Base-by-base conservation (phyloP, 2,113 vertebrate genomes). In the Pangasianodon gigas region DNA sequence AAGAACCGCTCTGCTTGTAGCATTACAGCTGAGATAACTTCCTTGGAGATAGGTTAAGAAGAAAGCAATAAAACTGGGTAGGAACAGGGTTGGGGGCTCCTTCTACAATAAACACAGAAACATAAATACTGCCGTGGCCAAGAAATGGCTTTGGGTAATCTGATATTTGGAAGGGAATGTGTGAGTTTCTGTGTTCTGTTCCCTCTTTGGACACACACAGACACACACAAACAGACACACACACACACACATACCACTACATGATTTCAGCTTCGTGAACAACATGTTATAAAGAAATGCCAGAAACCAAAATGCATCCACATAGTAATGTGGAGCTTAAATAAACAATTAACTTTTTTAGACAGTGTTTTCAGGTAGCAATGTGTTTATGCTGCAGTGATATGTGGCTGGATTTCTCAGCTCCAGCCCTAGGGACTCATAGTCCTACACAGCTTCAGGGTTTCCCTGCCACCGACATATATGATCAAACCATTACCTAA, bases 81-180 rank as follows among this genome's bases (percentile, higher is more conserved):
- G 52, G 16, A 29, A 46, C 29, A 62, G n/a, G 69, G 81, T 48
- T 60, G 5, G 67, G 29, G 71, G 60, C 16, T 79, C 58, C 58
- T 88, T n/a, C 75, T 75, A 86, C 37, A 81, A 83, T 86, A 90
- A 91, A 86, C 77, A 89, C 44, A 21, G 77, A 69, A 62, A 86
- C 32, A 89, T 86, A 86, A 86, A 90, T 51, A 85, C 48, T 58
- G 5, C 37, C 21, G 16, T 51, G 8, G 18, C 79, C 84, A 91
- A 83, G 19, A 77, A 37, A 84, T 85, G 81, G 80, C 71, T 62
- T 62, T 80, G 21, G 13, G 81, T 83, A 84, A 90, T 80, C 8
- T 52, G 75, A 77, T 87, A 87, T 75, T 75, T 62, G 44, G 29
- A 84, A 54, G 58, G 69, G 86, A 75, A 75, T 89, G 65, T 84